These are phyloP conservation scores for Erithacus rubecula DNA, from an alignment of 2,797 vertebrate genomes.

Conservation along the genomic window DNA sequence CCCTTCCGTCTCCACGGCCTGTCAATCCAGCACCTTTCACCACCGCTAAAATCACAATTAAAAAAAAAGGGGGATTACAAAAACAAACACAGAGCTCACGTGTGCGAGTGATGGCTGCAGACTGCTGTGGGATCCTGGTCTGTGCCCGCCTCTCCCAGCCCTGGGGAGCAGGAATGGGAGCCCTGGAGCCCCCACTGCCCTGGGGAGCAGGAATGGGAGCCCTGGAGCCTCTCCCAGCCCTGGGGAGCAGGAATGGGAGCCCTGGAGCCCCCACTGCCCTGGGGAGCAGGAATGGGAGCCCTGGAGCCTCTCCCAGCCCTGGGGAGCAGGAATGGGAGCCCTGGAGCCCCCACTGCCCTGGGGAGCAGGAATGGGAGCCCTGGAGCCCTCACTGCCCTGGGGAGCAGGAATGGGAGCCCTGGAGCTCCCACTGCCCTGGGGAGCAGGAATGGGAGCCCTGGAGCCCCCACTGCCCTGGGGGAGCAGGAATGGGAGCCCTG, in stretches of 20 bases:
- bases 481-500: background rate
- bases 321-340: no score
- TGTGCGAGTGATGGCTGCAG: background rate
- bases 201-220: no score
- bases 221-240: background rate
- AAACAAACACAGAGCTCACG: conserved; percentile 53
- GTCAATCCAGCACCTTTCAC: conserved; percentile 70
- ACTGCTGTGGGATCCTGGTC: background rate
- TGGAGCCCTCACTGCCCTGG: background rate
- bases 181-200: background rate
- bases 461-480: no score
- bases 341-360: background rate
- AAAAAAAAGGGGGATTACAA: conserved; percentile 53
- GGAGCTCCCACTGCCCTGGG: no score
- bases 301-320: no score
- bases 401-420: no score
- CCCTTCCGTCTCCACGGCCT: conserved; percentile 54
- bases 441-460: no score
- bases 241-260: no score
- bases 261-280: no score
- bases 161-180: no score
- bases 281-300: no score
- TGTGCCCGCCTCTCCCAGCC: background rate
- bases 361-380: no score
- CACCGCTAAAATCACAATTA: conserved; percentile 59